Base-by-base conservation (phyloP, 2,888 invertebrate species). In the Ditylenchus weischeri region DNA sequence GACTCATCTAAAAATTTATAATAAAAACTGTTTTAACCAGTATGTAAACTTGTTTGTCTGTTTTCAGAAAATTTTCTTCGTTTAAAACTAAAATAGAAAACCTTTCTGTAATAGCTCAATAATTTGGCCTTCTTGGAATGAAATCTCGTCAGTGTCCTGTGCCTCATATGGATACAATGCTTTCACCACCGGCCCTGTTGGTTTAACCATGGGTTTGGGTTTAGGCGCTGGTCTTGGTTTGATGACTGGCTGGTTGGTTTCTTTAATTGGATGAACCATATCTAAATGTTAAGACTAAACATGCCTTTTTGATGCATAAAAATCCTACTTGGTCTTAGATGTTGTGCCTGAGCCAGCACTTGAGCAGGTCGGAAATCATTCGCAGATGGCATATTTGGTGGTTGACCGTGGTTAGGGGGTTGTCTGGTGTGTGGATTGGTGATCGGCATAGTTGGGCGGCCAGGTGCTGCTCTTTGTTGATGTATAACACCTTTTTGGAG, bases 71-170 rank as follows among this genome's bases (percentile, higher is more conserved):
- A 50, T 2, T 50, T 50, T 5, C 3, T 6, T 6, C n/a, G 2
- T 50, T 50, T 50, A 2, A 50, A 50, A 50, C 6, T 2, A 6
- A 50, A 50, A 6, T 19, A 50, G 6, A 18, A 82, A 76, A 88
- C 88, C 86, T 85, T 88, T 87, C 81, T 86, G 86, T 21, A 88
- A 79, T 60, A 89, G 85, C 71, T 88, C 88, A 67, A 89, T 85
- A 48, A 87, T 79, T 66, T 88, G 88, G 23, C 88, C 88, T 73
- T 87, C 88, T 64, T 86, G 85, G 70, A 89, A 87, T 62, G 85
- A 86, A 10, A 89, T 83, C 77, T 89, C 89, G 78, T 89, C 89
- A 18, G 87, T 85, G 81, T 89, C 89, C 78, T 87, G 87, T 5
- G 89, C 88, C 74, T 86, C 87, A 77, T 89, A 89, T 49, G 87